These are phyloP conservation scores for Osmoderma eremita DNA, from an alignment of 2,888 invertebrate genomes.

Conservation along the genomic window DNA sequence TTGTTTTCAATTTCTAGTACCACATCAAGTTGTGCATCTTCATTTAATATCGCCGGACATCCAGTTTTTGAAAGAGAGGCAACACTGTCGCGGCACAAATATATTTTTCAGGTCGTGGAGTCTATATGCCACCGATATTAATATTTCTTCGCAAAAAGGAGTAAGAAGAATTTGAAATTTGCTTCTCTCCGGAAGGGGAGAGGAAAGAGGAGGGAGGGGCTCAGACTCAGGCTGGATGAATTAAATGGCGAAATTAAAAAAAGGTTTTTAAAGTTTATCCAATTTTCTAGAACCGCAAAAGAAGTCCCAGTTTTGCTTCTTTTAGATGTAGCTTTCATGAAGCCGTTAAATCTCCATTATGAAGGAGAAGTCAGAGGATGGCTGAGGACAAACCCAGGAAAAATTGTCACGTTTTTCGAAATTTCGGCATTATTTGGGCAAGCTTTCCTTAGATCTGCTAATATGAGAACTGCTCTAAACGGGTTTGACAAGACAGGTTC, in stretches of 20 bases:
- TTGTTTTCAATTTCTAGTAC: too few relatives aligned
- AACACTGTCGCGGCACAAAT: slow-evolving; percentile 36
- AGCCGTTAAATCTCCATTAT: background rate
- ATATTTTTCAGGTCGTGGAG: slow-evolving; percentile 33
- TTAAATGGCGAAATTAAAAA: background rate
- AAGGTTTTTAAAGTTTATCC: slow-evolving; percentile 51
- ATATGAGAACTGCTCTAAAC: too few relatives aligned
- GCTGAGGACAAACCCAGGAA: slow-evolving; percentile 14
- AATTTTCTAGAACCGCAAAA: background rate
- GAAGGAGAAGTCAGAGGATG: slow-evolving; percentile 7
- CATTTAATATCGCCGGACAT: too few relatives aligned
- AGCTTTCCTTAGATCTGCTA: too few relatives aligned
- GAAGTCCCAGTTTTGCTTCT: slow-evolving; percentile 11
- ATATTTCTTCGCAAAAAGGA: slow-evolving; percentile 42
- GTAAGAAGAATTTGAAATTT: slow-evolving; percentile 44
- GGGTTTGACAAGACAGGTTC: too few relatives aligned
- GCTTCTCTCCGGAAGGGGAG: slow-evolving; percentile 51
- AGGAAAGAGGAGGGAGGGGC: too few relatives aligned
- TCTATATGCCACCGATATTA: slow-evolving; percentile 52
- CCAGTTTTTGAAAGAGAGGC: too few relatives aligned
- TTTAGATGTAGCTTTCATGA: slow-evolving; percentile 21
- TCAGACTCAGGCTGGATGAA: slow-evolving; percentile 55
- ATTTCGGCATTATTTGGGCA: background rate
- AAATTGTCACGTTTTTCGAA: background rate
- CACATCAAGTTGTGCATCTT: too few relatives aligned